These are phyloP conservation scores for Papilio helenus DNA, from an alignment of 1,140 invertebrate genomes.

Conservation along the genomic window DNA sequence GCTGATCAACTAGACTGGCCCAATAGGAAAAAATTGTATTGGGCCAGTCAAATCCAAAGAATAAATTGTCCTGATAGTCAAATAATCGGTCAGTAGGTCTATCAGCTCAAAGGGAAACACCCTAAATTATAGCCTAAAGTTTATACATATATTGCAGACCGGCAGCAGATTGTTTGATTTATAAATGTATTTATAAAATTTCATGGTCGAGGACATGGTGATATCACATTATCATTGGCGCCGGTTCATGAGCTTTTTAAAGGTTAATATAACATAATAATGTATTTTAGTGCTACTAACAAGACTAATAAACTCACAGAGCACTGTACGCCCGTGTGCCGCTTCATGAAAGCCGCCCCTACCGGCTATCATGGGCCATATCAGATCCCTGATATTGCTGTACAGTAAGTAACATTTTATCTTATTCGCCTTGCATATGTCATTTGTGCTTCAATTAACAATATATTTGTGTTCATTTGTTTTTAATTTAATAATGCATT, in stretches of 20 bases:
- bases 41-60: too few species aligned
- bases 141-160: not conserved
- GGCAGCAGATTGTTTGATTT: not conserved
- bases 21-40: too few species aligned
- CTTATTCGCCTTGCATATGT: not conserved
- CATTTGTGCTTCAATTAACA: not conserved
- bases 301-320: constrained; percentile 73
- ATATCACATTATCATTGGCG: constrained; percentile 32
- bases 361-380: constrained; percentile 67
- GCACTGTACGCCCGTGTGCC: constrained; percentile 81
- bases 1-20: too few species aligned
- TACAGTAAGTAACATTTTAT: constrained; percentile 73
- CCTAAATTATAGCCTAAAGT: not conserved
- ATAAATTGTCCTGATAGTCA: too few species aligned
- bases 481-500: constrained; percentile 22
- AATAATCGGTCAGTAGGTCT: too few species aligned
- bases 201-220: constrained; percentile 1
- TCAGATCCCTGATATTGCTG: constrained; percentile 76
- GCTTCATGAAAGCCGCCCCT: constrained; percentile 79
- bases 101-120: too few species aligned
- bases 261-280: constrained; percentile 40
- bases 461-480: constrained; percentile 18
- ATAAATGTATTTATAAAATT: constrained; percentile 12
- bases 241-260: constrained; percentile 26
- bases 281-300: constrained; percentile 53